These are phyloP conservation scores for Dastarcus helophoroides DNA, from an alignment of 2,888 invertebrate species.

Conservation along the genomic window DNA sequence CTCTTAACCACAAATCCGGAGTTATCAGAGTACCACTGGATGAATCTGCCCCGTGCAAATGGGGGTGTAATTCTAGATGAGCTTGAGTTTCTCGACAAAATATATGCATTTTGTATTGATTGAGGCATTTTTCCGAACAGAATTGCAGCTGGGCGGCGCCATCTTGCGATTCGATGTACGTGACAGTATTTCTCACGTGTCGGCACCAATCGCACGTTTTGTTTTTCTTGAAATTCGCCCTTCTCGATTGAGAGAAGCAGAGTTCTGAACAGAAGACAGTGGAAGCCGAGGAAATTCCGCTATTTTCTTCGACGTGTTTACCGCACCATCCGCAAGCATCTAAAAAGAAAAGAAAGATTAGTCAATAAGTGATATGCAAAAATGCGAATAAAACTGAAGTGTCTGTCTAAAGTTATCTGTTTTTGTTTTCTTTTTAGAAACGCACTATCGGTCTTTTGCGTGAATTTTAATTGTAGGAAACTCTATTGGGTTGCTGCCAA, in stretches of 20 bases:
- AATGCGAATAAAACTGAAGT: too few relatives aligned
- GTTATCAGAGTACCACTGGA: conserved; percentile 53
- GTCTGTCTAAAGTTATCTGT: too few relatives aligned
- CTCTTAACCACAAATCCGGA: conserved; percentile 81
- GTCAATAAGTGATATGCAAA: too few relatives aligned
- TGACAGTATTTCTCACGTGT: conserved; percentile 79
- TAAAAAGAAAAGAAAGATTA: conserved; percentile 39
- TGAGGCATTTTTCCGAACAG: conserved; percentile 84
- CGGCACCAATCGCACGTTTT: conserved; percentile 92
- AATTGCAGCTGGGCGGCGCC: conserved; percentile 86
- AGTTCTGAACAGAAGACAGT: conserved; percentile 71
- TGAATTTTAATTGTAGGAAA: too few relatives aligned
- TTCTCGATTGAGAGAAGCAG: conserved; percentile 79
- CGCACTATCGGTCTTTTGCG: too few relatives aligned
- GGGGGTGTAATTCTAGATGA: conserved; percentile 75
- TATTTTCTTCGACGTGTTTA: conserved; percentile 47
- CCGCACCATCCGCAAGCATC: conserved; percentile 67
- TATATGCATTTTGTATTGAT: conserved; percentile 95
- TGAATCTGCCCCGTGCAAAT: conserved; percentile 41
- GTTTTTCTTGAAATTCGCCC: conserved; percentile 82
- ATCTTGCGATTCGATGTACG: conserved; percentile 80
- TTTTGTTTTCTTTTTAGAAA: too few relatives aligned
- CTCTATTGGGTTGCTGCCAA: too few relatives aligned
- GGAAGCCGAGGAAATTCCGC: conserved; percentile 39
- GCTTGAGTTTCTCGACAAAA: conserved; percentile 90